These are phyloP conservation scores for Myrmecobius fasciatus DNA, from an alignment of 2,113 vertebrate species.

Conservation along the genomic window DNA sequence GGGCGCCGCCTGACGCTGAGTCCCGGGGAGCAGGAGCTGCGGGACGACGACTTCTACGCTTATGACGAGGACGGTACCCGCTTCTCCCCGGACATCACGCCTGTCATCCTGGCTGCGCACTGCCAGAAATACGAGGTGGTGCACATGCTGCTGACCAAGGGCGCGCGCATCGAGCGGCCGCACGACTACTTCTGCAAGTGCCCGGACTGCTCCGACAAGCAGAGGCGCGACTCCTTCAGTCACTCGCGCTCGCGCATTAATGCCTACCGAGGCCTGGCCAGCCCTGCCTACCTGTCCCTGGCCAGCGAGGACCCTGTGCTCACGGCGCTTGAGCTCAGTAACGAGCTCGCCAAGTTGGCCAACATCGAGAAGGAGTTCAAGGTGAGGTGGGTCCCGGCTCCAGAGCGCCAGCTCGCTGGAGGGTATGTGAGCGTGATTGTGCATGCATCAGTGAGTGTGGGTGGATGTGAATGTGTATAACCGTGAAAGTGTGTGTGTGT, in stretches of 20 bases:
- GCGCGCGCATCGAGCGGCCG: constrained; percentile 90
- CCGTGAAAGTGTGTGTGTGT: too few relatives aligned
- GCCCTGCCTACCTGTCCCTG: constrained; percentile 91
- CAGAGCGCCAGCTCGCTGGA: too few relatives aligned
- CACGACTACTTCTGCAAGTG: constrained; percentile 94
- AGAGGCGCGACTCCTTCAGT: constrained; percentile 91
- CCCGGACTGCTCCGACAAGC: constrained; percentile 89
- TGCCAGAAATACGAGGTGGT: constrained; percentile 94
- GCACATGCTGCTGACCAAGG: constrained; percentile 91
- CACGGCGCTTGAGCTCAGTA: constrained; percentile 92
- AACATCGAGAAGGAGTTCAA: constrained; percentile 95
- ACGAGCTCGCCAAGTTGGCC: constrained; percentile 91
- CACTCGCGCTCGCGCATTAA: constrained; percentile 92
- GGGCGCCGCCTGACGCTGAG: constrained; percentile 89
- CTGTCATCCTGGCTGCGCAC: constrained; percentile 92
- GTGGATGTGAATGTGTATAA: too few relatives aligned
- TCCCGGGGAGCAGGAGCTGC: constrained; percentile 89
- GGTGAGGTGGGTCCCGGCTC: constrained; percentile 75
- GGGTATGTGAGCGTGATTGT: too few relatives aligned
- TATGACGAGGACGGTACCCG: constrained; percentile 94
- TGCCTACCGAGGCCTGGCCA: constrained; percentile 91
- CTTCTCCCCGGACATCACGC: constrained; percentile 93
- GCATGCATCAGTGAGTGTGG: too few relatives aligned
- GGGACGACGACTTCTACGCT: constrained; percentile 92
- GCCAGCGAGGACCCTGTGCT: constrained; percentile 93